Evolutionary conservation across 2,797 vertebrate species (phyloP).

Genomic region (Arctocebus calabarensis): DNA sequence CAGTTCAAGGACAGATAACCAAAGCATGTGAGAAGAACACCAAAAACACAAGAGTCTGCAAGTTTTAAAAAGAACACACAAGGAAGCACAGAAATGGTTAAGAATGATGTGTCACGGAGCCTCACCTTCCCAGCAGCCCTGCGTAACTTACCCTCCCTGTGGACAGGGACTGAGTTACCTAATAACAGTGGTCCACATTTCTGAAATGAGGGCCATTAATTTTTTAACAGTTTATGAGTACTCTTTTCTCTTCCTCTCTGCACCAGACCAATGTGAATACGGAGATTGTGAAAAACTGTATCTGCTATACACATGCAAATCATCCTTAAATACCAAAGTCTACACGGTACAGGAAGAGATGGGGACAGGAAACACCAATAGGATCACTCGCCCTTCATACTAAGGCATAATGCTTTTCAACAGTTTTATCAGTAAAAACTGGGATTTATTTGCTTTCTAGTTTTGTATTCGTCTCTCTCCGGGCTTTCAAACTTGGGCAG

Average conservation of each 20-base stretch:
- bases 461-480: neutral
- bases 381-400: neutral
- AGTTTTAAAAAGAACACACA: neutral
- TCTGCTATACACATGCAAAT: neutral
- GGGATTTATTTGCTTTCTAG: neutral
- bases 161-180: neutral
- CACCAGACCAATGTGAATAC: neutral
- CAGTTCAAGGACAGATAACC: neutral
- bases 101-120: neutral
- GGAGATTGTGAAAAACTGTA: neutral
- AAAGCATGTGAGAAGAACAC: neutral
- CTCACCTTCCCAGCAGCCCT: neutral
- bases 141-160: neutral
- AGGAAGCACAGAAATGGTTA: neutral
- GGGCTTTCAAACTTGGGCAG: neutral
- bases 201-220: neutral
- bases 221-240: neutral
- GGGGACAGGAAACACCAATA: neutral
- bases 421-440: neutral
- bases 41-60: neutral
- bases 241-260: neutral
- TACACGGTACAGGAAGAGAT: neutral
- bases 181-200: neutral
- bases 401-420: neutral
- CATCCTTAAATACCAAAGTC: neutral